phyloP scores from a whole-genome alignment of 2,113 vertebrate species.

The Hylia prasina region DNA sequence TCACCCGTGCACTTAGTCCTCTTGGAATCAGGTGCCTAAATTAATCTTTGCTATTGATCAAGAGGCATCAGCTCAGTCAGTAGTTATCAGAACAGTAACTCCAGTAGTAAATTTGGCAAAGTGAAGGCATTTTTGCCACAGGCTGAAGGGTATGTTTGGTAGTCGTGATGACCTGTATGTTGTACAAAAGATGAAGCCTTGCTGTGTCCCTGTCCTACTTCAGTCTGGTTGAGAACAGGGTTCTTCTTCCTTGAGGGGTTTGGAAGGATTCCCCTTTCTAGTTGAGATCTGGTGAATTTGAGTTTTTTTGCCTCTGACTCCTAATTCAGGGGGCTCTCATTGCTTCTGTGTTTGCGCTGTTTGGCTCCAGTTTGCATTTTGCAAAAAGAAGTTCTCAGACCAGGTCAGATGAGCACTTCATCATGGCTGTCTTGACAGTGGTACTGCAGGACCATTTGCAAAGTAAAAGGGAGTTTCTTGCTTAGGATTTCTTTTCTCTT shows the following conservation, averaged over 20 bases:
- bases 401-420: background rate
- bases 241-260: background rate
- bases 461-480: background rate
- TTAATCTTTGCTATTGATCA: background rate
- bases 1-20: background rate
- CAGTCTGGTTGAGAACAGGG: background rate
- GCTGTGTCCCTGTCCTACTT: background rate
- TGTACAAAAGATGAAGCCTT: background rate
- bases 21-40: background rate
- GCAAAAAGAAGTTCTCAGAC: background rate
- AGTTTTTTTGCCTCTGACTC: background rate
- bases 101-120: background rate
- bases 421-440: background rate
- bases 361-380: background rate
- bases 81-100: background rate
- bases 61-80: background rate
- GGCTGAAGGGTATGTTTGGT: background rate
- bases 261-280: background rate
- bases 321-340: background rate
- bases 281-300: background rate
- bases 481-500: background rate
- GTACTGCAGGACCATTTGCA: background rate
- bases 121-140: background rate
- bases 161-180: background rate
- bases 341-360: background rate